These are phyloP conservation scores for Sorex fumeus DNA, from an alignment of 2,113 vertebrate species.

Conservation along the genomic window DNA sequence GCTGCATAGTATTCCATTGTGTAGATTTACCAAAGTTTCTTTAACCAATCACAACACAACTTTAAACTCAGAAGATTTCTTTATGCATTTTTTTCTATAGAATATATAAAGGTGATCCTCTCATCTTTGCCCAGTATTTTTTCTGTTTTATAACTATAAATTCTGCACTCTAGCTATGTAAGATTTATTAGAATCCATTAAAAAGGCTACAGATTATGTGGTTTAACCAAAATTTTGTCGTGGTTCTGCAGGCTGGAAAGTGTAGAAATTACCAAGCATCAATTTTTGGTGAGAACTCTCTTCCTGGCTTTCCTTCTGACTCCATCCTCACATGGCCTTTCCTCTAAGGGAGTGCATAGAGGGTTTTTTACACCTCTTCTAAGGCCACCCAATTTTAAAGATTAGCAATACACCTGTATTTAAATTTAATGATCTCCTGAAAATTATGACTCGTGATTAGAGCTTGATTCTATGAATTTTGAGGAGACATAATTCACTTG, in stretches of 20 bases:
- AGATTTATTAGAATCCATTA: not conserved
- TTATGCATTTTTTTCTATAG: not conserved
- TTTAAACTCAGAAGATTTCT: not conserved
- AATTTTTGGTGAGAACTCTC: not conserved
- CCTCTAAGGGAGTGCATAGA: not conserved
- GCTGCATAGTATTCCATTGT: too few relatives aligned
- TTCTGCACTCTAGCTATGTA: not conserved
- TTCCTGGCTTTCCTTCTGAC: not conserved
- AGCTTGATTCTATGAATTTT: not conserved
- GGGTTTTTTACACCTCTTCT: not conserved
- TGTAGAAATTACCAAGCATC: not conserved
- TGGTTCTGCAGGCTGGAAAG: not conserved
- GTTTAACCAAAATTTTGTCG: not conserved
- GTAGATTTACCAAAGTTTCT: too few relatives aligned
- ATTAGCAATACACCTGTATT: not conserved
- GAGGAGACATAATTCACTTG: not conserved
- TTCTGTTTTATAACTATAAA: not conserved
- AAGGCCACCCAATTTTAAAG: not conserved
- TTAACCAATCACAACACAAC: not conserved
- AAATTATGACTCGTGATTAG: not conserved
- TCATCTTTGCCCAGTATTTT: not conserved
- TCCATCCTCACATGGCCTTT: not conserved
- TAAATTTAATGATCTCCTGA: not conserved
- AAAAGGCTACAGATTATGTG: not conserved
- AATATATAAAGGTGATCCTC: not conserved